These are phyloP conservation scores for Apotomis capreana DNA, from an alignment of 2,888 invertebrate species.

Conservation along the genomic window DNA sequence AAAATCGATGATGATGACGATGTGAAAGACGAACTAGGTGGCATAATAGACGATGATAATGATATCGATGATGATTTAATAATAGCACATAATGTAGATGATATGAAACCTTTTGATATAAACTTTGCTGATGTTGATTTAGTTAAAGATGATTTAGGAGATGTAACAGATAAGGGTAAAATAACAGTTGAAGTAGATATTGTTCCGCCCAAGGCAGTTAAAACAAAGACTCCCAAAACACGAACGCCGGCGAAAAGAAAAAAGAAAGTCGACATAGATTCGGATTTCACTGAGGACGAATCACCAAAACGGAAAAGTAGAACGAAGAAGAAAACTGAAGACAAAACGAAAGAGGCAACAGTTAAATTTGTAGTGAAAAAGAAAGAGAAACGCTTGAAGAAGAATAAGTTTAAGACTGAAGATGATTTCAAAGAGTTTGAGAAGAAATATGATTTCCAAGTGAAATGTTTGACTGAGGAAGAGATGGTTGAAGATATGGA, in stretches of 20 bases:
- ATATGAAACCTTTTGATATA: constrained; percentile 12
- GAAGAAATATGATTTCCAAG: constrained; percentile 28
- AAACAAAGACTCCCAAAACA: not conserved
- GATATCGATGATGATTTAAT: constrained; percentile 25
- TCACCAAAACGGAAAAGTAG: constrained; percentile 10
- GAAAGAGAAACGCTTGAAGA: constrained; percentile 23
- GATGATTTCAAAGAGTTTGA: constrained; percentile 32
- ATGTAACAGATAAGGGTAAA: constrained; percentile 12
- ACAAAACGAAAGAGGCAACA: not conserved
- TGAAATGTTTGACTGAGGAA: constrained; percentile 22
- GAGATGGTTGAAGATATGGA: constrained; percentile 36
- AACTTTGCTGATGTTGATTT: constrained; percentile 16
- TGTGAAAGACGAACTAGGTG: constrained; percentile 14
- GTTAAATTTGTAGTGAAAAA: constrained; percentile 15
- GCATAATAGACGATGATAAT: not conserved
- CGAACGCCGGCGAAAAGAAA: constrained; percentile 14
- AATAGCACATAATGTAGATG: not conserved
- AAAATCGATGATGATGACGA: not conserved
- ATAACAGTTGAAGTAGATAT: constrained; percentile 13
- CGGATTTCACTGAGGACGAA: not conserved
- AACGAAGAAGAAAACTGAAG: not conserved
- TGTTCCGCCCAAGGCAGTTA: not conserved
- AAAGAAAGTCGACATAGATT: not conserved
- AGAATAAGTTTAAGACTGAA: constrained; percentile 18
- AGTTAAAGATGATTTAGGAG: constrained; percentile 18